phyloP scores from a whole-genome alignment of 2,113 vertebrate species.

The Rhegmatorhina hoffmannsi region DNA sequence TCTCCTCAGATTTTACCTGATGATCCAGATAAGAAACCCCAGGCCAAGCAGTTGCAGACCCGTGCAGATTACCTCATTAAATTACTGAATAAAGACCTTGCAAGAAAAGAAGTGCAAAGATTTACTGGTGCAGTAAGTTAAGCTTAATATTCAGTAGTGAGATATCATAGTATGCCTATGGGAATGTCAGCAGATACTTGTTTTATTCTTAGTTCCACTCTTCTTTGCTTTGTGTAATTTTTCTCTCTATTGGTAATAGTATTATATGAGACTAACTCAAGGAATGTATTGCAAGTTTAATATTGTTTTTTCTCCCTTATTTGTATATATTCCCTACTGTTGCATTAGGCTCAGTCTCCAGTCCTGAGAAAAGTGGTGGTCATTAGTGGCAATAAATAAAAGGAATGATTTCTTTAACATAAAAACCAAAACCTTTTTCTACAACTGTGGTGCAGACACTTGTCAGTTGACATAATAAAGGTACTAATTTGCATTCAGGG shows the following conservation, averaged over 20 bases:
- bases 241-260: background rate
- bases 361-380: background rate
- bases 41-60: conserved; percentile 97
- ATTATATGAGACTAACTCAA: conserved; percentile 8
- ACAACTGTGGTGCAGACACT: background rate
- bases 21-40: conserved; percentile 98
- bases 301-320: background rate
- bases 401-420: conserved; percentile 40
- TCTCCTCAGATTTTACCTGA: conserved; percentile 91
- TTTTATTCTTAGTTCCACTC: conserved; percentile 3
- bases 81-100: conserved; percentile 93
- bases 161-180: background rate
- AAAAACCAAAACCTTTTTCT: background rate
- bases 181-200: background rate
- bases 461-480: conserved; percentile 14
- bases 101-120: conserved; percentile 91
- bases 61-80: conserved; percentile 99
- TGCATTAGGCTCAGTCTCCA: background rate
- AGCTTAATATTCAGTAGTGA: background rate
- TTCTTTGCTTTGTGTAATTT: background rate
- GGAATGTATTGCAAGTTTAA: background rate
- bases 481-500: conserved; percentile 75
- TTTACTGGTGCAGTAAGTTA: conserved; percentile 85
- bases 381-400: background rate
- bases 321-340: background rate